Conservation (phyloP, 2,797 vertebrate genomes). For the Cyclopterus lumpus region DNA sequence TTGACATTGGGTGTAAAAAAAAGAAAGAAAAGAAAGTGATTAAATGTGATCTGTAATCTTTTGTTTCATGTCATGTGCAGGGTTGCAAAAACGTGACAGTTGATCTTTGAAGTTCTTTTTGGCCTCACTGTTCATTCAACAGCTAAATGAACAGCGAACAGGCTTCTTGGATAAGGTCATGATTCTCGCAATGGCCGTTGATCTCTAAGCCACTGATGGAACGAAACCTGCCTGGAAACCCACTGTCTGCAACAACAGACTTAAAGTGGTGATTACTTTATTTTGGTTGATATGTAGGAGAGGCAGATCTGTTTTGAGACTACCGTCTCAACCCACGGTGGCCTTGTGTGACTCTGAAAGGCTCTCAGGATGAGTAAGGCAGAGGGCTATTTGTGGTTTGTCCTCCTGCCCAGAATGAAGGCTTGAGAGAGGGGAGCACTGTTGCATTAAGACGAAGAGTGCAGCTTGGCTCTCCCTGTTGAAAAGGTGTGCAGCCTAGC, state of each 20-base stretch:
- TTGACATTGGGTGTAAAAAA: neutral
- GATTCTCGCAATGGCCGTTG: conserved; percentile 27
- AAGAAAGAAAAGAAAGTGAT: neutral
- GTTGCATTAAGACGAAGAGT: conserved; percentile 44
- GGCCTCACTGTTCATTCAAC: neutral
- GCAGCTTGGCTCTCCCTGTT: conserved; percentile 37
- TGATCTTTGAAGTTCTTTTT: conserved; percentile 3
- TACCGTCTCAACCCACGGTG: conserved; percentile 46
- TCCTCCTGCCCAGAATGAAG: conserved; percentile 58
- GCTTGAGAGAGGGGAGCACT: conserved; percentile 50
- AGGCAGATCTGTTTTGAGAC: conserved; percentile 43
- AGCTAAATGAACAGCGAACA: conserved; percentile 45
- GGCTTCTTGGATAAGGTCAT: conserved; percentile 18
- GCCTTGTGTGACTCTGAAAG: conserved; percentile 56
- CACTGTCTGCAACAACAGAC: conserved; percentile 4
- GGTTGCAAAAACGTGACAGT: conserved; percentile 10
- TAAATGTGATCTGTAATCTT: neutral
- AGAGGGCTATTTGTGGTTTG: conserved; percentile 68
- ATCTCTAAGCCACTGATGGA: conserved; percentile 5
- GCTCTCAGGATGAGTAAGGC: conserved; percentile 67
- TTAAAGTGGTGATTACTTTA: conserved; percentile 27
- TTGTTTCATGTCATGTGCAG: neutral
- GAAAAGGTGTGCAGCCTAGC: neutral
- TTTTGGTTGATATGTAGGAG: conserved; percentile 22
- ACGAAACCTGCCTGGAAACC: conserved; percentile 17